Evolutionary conservation across 2,113 vertebrate genomes (phyloP).

Genomic region (Gymnorhina tibicen): DNA sequence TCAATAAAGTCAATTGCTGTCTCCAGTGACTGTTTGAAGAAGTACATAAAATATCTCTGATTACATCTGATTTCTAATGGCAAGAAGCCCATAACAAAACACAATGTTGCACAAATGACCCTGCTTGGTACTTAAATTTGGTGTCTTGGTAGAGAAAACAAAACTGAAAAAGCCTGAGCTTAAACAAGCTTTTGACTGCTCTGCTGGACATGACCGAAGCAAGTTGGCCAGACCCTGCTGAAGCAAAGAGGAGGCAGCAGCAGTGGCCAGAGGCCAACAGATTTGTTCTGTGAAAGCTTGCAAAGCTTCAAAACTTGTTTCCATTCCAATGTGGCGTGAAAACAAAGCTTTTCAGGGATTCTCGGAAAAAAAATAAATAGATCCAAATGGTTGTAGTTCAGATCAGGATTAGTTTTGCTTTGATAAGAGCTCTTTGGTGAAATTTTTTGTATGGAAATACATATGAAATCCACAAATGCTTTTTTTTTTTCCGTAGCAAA

Average conservation of each 20-base stretch:
- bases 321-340: neutral
- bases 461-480: neutral
- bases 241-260: neutral
- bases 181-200: neutral
- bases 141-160: neutral
- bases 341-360: neutral
- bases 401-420: neutral
- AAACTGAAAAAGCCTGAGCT: neutral
- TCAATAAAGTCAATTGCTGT: neutral
- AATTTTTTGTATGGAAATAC: neutral
- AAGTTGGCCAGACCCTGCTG: neutral
- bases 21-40: neutral
- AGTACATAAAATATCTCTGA: neutral
- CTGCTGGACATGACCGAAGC: neutral
- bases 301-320: neutral
- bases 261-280: neutral
- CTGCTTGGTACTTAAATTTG: neutral
- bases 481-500: neutral
- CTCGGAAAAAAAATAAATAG: neutral
- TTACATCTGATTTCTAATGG: neutral
- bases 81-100: neutral
- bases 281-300: neutral
- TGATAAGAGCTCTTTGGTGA: neutral
- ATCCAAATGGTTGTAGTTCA: neutral
- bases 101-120: neutral